phyloP scores from a whole-genome alignment of 2,113 vertebrate species.

The Tupaia chinensis region DNA sequence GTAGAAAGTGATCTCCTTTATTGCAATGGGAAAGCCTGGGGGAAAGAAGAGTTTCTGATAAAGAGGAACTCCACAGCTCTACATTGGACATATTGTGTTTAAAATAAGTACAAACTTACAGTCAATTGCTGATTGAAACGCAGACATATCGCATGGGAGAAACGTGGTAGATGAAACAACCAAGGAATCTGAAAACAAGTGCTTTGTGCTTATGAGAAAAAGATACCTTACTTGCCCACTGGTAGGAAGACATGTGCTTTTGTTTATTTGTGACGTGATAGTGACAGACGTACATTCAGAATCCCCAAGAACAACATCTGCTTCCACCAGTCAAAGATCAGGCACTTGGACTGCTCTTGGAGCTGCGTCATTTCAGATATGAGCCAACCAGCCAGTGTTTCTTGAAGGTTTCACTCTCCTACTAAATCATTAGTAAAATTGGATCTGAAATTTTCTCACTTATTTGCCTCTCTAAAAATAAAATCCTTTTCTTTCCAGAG shows the following conservation, averaged over 20 bases:
- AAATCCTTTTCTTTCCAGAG: background rate
- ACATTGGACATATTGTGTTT: background rate
- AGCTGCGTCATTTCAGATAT: background rate
- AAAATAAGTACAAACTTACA: background rate
- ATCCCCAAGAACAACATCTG: background rate
- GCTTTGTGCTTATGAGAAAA: background rate
- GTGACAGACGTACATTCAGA: constrained; percentile 26
- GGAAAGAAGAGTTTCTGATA: background rate
- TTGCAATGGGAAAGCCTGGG: background rate
- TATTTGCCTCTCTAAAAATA: constrained; percentile 49
- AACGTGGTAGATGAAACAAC: background rate
- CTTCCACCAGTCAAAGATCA: background rate
- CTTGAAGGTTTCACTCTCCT: background rate
- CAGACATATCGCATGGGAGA: background rate
- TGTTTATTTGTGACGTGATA: background rate
- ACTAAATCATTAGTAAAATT: background rate
- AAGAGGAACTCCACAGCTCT: background rate
- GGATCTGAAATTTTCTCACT: background rate
- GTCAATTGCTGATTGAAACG: constrained; percentile 15
- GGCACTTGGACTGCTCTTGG: fast-evolving
- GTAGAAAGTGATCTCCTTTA: background rate
- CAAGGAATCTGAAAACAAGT: background rate
- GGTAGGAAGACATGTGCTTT: background rate
- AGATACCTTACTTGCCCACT: background rate
- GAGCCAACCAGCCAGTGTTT: background rate